Evolutionary conservation across 1,140 invertebrate genomes (phyloP), one percentile per base, ranked within the genome.

Genomic region (Plutomurus gul): DNA sequence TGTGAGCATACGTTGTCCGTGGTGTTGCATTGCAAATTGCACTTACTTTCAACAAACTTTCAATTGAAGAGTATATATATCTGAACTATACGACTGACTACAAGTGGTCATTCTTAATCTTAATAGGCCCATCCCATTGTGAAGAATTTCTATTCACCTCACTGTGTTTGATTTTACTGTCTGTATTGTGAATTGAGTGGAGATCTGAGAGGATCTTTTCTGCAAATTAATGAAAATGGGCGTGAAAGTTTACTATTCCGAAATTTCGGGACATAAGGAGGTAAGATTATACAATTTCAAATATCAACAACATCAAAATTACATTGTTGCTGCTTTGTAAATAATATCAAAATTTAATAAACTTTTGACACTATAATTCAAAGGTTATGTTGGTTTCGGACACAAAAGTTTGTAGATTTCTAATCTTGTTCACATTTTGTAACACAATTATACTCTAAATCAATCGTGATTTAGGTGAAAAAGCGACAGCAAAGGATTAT

Each of bases 401-500:
- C n/a, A n/a, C n/a, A n/a, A n/a, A n/a, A n/a, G n/a, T n/a, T n/a
- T n/a, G n/a, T n/a, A n/a, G n/a, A n/a, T n/a, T n/a, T n/a, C n/a
- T n/a, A n/a, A n/a, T n/a, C n/a, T n/a, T n/a, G n/a, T n/a, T n/a
- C n/a, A n/a, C n/a, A n/a, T n/a, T n/a, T n/a, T n/a, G n/a, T n/a
- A n/a, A n/a, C n/a, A n/a, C n/a, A n/a, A n/a, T n/a, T n/a, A n/a
- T n/a, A n/a, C n/a, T n/a, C n/a, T n/a, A n/a, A n/a, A n/a, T n/a
- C n/a, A n/a, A n/a, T n/a, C n/a, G n/a, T n/a, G n/a, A n/a, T n/a
- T 40, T 86, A 98, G 96, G 93, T 98, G 36, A 96, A 96, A 87
- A 97, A 97, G 86, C 89, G 94, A 83, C 96, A 98, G 86, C 94
- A 96, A 86, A 90, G 94, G 78, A 94, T 97, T 22, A 87, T 94